phyloP scores from a whole-genome alignment of 2,888 invertebrate species.

The Drosophila parthenogenetica region DNA sequence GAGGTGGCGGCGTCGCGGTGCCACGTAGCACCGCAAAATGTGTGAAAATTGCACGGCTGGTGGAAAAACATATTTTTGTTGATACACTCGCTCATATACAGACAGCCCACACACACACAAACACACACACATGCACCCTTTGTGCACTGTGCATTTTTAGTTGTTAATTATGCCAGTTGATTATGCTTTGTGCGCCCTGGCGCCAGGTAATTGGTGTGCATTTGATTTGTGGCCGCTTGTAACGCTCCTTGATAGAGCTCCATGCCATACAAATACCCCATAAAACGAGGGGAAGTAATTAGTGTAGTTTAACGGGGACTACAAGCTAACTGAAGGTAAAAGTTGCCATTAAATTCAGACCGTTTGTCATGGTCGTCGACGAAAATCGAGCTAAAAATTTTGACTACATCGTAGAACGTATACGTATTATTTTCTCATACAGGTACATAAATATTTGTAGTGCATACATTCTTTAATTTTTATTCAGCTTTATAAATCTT shows the following conservation, averaged over 20 bases:
- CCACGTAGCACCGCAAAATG: conserved; percentile 65
- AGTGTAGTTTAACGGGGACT: conserved; percentile 73
- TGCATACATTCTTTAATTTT: neutral
- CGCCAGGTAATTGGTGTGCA: conserved; percentile 80
- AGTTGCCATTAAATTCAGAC: conserved; percentile 43
- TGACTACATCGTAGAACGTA: neutral
- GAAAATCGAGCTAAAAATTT: conserved; percentile 3
- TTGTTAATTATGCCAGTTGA: conserved; percentile 79
- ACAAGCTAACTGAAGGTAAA: conserved; percentile 70
- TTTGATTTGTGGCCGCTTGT: conserved; percentile 76
- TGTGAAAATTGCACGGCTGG: conserved; percentile 77
- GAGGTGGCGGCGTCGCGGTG: conserved; percentile 33
- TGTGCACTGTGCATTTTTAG: conserved; percentile 70
- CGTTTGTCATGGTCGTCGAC: conserved; percentile 18
- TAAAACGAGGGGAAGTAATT: conserved; percentile 73
- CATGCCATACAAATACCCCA: conserved; percentile 13
- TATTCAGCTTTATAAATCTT: conserved; percentile 26
- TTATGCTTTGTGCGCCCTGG: conserved; percentile 78
- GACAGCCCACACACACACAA: conserved; percentile 10
- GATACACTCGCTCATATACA: conserved; percentile 45
- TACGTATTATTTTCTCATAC: neutral
- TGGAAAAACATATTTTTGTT: conserved; percentile 70
- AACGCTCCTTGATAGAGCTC: conserved; percentile 66
- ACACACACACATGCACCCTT: conserved; percentile 5
- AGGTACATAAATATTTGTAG: no score